Evolutionary conservation across 2,888 invertebrate genomes (phyloP).

Genomic region (Epistrophe grossulariae): DNA sequence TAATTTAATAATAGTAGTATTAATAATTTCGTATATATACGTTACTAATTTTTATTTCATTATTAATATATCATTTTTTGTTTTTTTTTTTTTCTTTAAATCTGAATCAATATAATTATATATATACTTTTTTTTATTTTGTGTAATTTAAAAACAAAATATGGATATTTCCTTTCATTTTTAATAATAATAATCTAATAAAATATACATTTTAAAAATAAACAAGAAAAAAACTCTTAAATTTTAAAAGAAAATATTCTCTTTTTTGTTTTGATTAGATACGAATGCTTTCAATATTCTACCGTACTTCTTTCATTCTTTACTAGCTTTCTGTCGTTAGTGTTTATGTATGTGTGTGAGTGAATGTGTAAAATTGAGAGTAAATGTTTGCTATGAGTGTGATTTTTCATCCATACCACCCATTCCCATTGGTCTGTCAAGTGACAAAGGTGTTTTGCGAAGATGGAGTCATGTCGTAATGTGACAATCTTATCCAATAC

Average conservation of each 20-base stretch:
- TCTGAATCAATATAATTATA: slow-evolving; percentile 77
- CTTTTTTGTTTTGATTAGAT: slow-evolving; percentile 69
- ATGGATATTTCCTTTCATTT: slow-evolving; percentile 56
- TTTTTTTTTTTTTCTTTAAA: slow-evolving; percentile 58
- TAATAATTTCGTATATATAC: slow-evolving; percentile 77
- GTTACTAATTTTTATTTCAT: slow-evolving; percentile 76
- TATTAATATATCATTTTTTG: slow-evolving; percentile 73
- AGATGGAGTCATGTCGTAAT: slow-evolving; percentile 3
- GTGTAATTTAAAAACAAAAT: slow-evolving; percentile 73
- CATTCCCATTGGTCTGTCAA: slow-evolving; percentile 25
- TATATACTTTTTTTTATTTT: slow-evolving; percentile 75
- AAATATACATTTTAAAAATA: slow-evolving; percentile 76
- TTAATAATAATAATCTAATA: slow-evolving; percentile 74
- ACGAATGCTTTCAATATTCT: slow-evolving; percentile 70
- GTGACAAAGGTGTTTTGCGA: not conserved
- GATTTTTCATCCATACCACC: slow-evolving; percentile 47
- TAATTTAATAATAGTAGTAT: slow-evolving; percentile 76
- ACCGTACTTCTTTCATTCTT: slow-evolving; percentile 55
- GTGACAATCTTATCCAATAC: slow-evolving; percentile 2
- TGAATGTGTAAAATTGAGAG: slow-evolving; percentile 79
- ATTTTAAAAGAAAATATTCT: slow-evolving; percentile 63
- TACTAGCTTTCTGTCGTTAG: slow-evolving; percentile 58
- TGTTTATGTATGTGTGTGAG: slow-evolving; percentile 62
- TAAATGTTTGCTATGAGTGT: slow-evolving; percentile 66
- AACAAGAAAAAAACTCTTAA: slow-evolving; percentile 70